Evolutionary conservation across 2,797 vertebrate genomes (phyloP).

Genomic region (Echiichthys vipera): DNA sequence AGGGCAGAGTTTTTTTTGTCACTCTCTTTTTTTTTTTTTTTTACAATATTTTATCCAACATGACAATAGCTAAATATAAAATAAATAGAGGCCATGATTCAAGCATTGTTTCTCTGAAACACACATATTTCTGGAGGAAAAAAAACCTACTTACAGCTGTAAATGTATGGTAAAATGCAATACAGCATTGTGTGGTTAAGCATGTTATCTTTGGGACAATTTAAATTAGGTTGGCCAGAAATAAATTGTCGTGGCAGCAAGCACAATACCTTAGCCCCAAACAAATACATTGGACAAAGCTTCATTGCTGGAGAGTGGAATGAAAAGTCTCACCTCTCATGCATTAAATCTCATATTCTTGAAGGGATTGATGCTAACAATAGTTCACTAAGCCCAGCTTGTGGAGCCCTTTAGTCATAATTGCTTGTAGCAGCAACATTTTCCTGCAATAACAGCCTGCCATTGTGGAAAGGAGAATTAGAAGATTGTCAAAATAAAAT

Average conservation of each 20-base stretch:
- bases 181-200: slow-evolving; percentile 47
- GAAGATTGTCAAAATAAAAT: slow-evolving; percentile 70
- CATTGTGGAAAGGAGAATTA: slow-evolving; percentile 75
- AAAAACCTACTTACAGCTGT: neutral
- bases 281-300: slow-evolving; percentile 70
- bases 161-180: slow-evolving; percentile 50
- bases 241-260: slow-evolving; percentile 68
- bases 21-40: neutral
- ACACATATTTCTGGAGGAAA: slow-evolving; percentile 18
- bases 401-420: slow-evolving; percentile 71
- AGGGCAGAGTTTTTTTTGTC: neutral
- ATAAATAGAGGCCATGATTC: slow-evolving; percentile 21
- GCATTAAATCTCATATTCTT: slow-evolving; percentile 78
- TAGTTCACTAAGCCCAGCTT: slow-evolving; percentile 73
- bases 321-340: slow-evolving; percentile 76
- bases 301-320: slow-evolving; percentile 59
- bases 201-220: slow-evolving; percentile 62
- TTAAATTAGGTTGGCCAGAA: slow-evolving; percentile 66
- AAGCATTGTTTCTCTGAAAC: slow-evolving; percentile 50
- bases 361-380: slow-evolving; percentile 76
- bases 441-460: slow-evolving; percentile 65
- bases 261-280: slow-evolving; percentile 67
- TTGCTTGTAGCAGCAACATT: slow-evolving; percentile 77
- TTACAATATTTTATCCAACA: slow-evolving; percentile 13
- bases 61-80: slow-evolving; percentile 16